Evolutionary conservation across 1,140 invertebrate genomes (phyloP), one percentile per base, ranked within the genome.

Genomic region (Pseudobourletiella spinata): DNA sequence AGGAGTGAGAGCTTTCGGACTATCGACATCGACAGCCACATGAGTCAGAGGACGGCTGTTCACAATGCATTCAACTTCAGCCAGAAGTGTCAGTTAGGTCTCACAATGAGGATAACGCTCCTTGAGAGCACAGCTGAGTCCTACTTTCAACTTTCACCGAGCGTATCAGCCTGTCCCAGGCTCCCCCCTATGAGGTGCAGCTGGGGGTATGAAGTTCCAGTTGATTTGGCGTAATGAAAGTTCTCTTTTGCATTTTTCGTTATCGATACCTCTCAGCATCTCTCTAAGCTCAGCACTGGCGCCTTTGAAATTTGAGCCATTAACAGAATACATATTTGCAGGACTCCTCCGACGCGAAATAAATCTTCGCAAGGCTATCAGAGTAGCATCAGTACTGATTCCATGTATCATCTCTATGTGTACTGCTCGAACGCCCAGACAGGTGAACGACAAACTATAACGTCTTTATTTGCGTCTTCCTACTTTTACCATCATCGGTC

Each of bases 81-180:
- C 55, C 1, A 73, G 24, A 0, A 73, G 24, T 0, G 73, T 74
- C 15, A 65, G 22, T 3, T 73, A 65, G 56, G 69, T 62, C 64
- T 75, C 72, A 24, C 61, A 71, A 14, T 54, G 68, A 16, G 57
- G 57, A 1, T 26, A 1, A 51, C 60, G 15, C 16, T 61, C 29
- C 16, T 59, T 29, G 1, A 68, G 26, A 1, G 28, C 42, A 4
- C 32, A 32, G n/a, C 55, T 52, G 8, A 75, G 46, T n/a, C 69
- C 67, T 2, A 26, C 46, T 63, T 76, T 76, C 16, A 71, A n/a
- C n/a, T n/a, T n/a, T n/a, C n/a, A n/a, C 68, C 1, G 69, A 68
- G 61, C 72, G 71, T 1, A 76, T 68, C 24, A 69, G 67, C 8
- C 70, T 63, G 66, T 77, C 74, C 69, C 74, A 76, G 3, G 69